A percentile compares a stretch with the other conserved stretches of the same genome.
phyloP scores from a whole-genome alignment of 2,888 invertebrate genomes.

The Ferdinandea cuprea region DNA sequence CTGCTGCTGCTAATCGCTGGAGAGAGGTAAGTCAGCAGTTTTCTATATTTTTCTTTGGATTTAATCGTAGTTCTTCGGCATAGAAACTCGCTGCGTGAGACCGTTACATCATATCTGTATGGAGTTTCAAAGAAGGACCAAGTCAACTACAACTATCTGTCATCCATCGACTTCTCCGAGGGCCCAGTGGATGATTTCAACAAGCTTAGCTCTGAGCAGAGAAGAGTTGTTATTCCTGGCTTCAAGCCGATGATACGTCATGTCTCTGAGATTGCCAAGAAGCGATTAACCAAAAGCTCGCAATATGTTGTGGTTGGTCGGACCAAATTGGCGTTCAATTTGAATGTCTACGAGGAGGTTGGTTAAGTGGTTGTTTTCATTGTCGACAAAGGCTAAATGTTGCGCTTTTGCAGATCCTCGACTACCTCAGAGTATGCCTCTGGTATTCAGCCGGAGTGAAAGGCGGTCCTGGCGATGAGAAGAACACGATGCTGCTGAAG shows the following conservation, averaged over 20 bases:
- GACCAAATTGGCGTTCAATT: conserved; percentile 88
- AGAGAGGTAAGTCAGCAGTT: conserved; percentile 86
- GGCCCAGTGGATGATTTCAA: conserved; percentile 80
- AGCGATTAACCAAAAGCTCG: conserved; percentile 85
- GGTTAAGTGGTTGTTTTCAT: conserved; percentile 64
- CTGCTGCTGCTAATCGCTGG: conserved; percentile 92
- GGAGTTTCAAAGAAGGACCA: conserved; percentile 86
- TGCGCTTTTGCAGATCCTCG: conserved; percentile 82
- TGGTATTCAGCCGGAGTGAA: conserved; percentile 86
- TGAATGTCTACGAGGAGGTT: conserved; percentile 90
- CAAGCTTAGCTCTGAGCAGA: conserved; percentile 80
- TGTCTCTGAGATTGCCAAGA: conserved; percentile 87
- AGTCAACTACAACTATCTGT: conserved; percentile 82
- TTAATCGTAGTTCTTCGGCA: background rate
- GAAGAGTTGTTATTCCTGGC: conserved; percentile 86
- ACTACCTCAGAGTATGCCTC: conserved; percentile 91
- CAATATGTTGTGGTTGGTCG: conserved; percentile 87
- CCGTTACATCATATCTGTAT: conserved; percentile 85
- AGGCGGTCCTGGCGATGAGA: conserved; percentile 85
- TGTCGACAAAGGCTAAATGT: conserved; percentile 6
- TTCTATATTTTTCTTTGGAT: background rate
- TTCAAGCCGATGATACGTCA: conserved; percentile 90
- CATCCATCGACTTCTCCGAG: conserved; percentile 82
- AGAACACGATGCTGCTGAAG: conserved; percentile 86
- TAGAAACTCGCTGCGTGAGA: conserved; percentile 82